Percentiles rank a stretch among this genome's conserved stretches.
Evolutionary conservation across 2,113 vertebrate species (phyloP).

Genomic region (Toxotes jaculatrix): DNA sequence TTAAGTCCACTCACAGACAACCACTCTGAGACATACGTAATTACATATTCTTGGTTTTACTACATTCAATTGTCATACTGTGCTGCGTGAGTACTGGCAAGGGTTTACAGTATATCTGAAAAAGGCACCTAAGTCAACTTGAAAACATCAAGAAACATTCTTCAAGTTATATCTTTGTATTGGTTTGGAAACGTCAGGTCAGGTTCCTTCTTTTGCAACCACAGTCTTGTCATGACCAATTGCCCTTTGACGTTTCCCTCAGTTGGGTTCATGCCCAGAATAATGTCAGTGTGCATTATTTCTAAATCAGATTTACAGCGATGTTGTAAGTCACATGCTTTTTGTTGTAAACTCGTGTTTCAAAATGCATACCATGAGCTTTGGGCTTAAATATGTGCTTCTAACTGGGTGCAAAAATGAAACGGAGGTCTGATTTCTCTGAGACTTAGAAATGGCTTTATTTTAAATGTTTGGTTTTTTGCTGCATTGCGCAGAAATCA

Average conservation of each 20-base stretch:
- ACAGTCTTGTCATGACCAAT: background rate
- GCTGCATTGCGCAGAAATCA: background rate
- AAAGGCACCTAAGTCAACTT: background rate
- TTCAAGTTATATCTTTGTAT: constrained; percentile 14
- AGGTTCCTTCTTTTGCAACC: background rate
- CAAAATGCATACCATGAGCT: background rate
- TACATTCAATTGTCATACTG: background rate
- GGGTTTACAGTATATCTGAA: background rate
- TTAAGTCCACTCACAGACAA: constrained; percentile 20
- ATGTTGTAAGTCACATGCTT: background rate
- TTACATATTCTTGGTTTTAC: background rate
- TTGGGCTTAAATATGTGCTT: background rate
- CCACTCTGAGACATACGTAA: background rate
- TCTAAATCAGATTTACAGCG: background rate
- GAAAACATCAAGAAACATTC: constrained; percentile 9
- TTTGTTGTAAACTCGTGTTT: background rate
- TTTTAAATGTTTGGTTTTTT: background rate
- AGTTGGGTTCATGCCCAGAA: constrained; percentile 16
- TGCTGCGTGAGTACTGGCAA: background rate
- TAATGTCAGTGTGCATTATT: constrained; percentile 19
- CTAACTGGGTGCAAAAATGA: background rate
- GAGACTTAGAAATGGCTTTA: background rate
- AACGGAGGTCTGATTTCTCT: background rate
- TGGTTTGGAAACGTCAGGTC: constrained; percentile 8
- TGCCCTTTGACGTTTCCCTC: constrained; percentile 17